These are phyloP conservation scores for Zosterops borbonicus DNA, from an alignment of 2,113 vertebrate species.

Conservation along the genomic window DNA sequence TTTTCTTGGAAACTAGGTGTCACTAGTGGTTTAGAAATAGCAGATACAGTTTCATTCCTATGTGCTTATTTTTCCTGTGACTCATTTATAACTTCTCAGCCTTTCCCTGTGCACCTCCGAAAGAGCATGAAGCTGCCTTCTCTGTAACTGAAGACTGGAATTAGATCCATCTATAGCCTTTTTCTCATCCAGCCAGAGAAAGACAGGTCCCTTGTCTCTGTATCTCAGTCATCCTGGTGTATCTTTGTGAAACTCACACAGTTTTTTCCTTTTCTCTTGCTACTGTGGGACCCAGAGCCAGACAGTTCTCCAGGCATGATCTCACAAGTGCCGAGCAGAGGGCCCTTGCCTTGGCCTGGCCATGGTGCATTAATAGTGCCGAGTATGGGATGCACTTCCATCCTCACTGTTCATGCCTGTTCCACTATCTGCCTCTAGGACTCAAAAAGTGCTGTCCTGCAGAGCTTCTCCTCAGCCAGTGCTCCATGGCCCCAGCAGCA, in stretches of 20 bases:
- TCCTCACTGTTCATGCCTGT: background rate
- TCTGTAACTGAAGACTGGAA: background rate
- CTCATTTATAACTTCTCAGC: background rate
- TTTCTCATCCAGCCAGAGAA: background rate
- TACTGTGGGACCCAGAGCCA: background rate
- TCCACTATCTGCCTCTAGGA: background rate
- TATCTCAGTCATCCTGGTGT: background rate
- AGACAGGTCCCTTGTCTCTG: background rate
- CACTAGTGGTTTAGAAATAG: slow-evolving; percentile 52
- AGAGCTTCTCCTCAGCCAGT: background rate
- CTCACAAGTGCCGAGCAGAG: background rate
- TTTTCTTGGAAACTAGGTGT: slow-evolving; percentile 59
- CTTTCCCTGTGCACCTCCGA: background rate
- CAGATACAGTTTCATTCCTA: background rate
- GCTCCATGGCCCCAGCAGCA: background rate
- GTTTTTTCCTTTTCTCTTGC: background rate
- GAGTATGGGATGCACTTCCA: background rate
- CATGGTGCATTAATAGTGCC: background rate
- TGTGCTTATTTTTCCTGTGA: background rate
- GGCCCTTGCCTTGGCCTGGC: background rate
- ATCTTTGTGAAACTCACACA: background rate
- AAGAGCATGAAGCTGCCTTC: background rate
- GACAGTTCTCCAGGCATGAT: background rate
- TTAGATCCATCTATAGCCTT: background rate
- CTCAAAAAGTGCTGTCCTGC: background rate